Conservation (phyloP, 1,140 invertebrate species). For the Sitobion miscanthi region DNA sequence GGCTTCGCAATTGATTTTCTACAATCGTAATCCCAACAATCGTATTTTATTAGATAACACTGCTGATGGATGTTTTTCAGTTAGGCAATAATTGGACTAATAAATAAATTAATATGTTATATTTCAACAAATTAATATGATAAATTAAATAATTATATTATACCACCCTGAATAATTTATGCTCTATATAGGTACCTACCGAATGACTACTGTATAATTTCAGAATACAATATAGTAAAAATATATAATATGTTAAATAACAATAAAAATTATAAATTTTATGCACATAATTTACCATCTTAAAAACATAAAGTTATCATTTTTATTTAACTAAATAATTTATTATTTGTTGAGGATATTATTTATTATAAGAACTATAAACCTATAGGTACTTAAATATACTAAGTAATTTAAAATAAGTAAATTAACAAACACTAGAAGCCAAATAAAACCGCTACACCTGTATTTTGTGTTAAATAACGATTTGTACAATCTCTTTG, state of each 20-base stretch:
- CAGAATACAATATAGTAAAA: background rate
- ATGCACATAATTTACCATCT: background rate
- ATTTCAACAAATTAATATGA: background rate
- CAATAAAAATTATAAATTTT: background rate
- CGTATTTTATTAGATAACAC: background rate
- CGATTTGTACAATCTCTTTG: conserved; percentile 33
- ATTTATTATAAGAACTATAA: background rate
- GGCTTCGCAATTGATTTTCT: conserved; percentile 47
- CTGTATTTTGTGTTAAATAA: conserved; percentile 23
- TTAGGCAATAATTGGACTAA: background rate
- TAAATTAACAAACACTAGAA: background rate
- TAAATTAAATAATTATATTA: background rate
- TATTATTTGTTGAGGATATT: background rate
- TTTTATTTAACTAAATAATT: background rate
- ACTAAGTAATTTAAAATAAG: background rate
- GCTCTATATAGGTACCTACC: background rate
- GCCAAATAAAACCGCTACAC: background rate
- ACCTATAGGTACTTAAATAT: background rate
- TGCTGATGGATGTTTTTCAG: background rate
- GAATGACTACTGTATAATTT: background rate
- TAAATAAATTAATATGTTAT: background rate
- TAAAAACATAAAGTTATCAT: background rate
- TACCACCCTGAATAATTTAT: background rate
- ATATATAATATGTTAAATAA: background rate
- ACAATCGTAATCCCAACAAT: conserved; percentile 31